phyloP scores from a whole-genome alignment of 2,113 vertebrate genomes.

The Lepus europaeus region DNA sequence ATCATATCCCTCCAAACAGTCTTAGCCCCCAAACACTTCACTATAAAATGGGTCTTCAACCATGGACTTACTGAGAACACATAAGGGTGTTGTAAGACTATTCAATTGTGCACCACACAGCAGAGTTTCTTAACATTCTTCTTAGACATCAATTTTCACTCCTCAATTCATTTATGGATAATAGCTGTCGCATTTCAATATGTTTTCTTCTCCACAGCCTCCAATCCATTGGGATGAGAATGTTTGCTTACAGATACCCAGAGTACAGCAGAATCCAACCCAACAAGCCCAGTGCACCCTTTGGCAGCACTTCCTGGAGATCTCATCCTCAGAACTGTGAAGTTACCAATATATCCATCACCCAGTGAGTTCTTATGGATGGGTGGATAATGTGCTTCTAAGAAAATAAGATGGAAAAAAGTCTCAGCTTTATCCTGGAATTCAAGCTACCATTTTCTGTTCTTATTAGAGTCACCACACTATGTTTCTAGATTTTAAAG shows the following conservation, averaged over 20 bases:
- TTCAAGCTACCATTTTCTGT: not conserved
- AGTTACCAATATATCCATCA: not conserved
- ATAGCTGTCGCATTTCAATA: not conserved
- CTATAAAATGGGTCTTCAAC: not conserved
- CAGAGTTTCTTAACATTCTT: not conserved
- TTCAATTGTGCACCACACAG: not conserved
- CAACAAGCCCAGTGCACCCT: not conserved
- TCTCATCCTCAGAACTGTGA: not conserved
- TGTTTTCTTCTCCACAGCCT: not conserved
- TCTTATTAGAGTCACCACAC: not conserved
- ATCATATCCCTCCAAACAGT: not conserved
- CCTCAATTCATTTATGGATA: not conserved
- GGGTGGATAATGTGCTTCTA: not conserved
- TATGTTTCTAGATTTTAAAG: constrained; percentile 24
- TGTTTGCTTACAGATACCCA: not conserved
- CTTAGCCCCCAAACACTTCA: accelerated
- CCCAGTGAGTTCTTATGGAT: not conserved
- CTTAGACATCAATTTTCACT: not conserved
- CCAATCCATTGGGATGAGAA: not conserved
- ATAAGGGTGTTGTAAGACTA: not conserved
- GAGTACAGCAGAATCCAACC: not conserved
- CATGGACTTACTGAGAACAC: not conserved
- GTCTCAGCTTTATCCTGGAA: not conserved
- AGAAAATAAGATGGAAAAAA: not conserved
- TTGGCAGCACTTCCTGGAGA: not conserved